These are phyloP conservation scores for Meliscaeva auricollis DNA, from an alignment of 2,888 invertebrate genomes.

Conservation along the genomic window DNA sequence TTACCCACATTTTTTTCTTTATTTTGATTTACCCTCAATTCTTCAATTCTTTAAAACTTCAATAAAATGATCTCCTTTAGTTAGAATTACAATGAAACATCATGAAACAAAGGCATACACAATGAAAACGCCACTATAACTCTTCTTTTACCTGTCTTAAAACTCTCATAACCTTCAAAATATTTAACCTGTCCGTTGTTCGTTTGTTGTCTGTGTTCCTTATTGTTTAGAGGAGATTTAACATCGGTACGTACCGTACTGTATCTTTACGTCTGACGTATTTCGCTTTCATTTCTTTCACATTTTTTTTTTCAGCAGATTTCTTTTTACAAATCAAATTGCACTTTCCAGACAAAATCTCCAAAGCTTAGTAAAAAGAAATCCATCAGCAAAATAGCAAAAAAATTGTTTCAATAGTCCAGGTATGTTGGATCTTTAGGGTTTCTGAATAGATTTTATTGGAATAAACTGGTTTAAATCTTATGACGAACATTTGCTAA, in stretches of 20 bases:
- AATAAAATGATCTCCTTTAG: no score
- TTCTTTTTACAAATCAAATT: constrained; percentile 50
- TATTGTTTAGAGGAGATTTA: constrained; percentile 9
- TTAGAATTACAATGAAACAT: constrained; percentile 9
- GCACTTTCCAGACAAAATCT: constrained; percentile 59
- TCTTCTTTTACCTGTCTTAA: constrained; percentile 14
- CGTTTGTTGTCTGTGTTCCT: not conserved
- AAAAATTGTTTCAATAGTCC: not conserved
- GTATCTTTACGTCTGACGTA: not conserved
- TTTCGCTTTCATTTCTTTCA: constrained; percentile 49
- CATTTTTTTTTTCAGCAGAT: constrained; percentile 27
- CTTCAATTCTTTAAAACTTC: no score
- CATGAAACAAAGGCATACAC: not conserved
- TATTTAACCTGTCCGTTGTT: constrained; percentile 20
- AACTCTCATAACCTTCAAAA: constrained; percentile 20
- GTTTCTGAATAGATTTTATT: no score
- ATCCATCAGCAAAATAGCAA: constrained; percentile 45
- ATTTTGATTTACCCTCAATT: no score
- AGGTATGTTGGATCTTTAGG: no score
- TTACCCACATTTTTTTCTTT: no score
- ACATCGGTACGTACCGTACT: not conserved
- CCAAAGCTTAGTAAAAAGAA: constrained; percentile 24
- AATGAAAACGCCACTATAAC: no score
- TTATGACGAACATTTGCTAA: not conserved
- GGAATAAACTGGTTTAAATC: not conserved